phyloP scores from a whole-genome alignment of 2,113 vertebrate species.

The Eonycteris spelaea region DNA sequence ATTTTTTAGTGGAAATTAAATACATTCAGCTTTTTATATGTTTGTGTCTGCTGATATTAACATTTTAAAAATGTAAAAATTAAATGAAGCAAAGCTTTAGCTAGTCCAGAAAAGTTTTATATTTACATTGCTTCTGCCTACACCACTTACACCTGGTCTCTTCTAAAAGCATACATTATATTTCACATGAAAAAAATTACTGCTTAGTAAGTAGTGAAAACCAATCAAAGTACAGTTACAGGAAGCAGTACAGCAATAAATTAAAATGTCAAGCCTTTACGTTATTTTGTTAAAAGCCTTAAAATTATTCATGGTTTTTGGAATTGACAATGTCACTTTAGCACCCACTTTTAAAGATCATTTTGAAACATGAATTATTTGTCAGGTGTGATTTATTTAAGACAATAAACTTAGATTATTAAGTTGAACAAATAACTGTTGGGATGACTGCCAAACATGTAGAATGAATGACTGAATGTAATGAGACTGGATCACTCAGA shows the following conservation, averaged over 20 bases:
- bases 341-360: slow-evolving; percentile 63
- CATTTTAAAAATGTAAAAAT: slow-evolving; percentile 57
- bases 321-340: slow-evolving; percentile 50
- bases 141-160: neutral
- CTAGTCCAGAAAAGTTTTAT: slow-evolving; percentile 21
- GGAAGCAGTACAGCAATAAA: slow-evolving; percentile 17
- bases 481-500: slow-evolving; percentile 55
- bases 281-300: slow-evolving; percentile 64
- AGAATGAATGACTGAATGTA: slow-evolving; percentile 55
- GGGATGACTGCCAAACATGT: slow-evolving; percentile 63
- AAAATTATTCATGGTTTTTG: slow-evolving; percentile 55
- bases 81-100: slow-evolving; percentile 21
- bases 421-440: slow-evolving; percentile 69
- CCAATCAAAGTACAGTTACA: slow-evolving; percentile 52
- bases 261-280: slow-evolving; percentile 63
- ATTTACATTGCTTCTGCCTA: neutral
- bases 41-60: slow-evolving; percentile 6
- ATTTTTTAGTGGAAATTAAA: slow-evolving; percentile 35
- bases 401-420: slow-evolving; percentile 68
- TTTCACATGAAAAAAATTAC: slow-evolving; percentile 30
- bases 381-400: slow-evolving; percentile 75
- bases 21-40: neutral
- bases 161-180: slow-evolving; percentile 35
- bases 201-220: neutral
- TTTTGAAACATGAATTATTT: slow-evolving; percentile 66